These are phyloP conservation scores for Saxidomus purpurata DNA, from an alignment of 1,140 invertebrate species.

Conservation along the genomic window DNA sequence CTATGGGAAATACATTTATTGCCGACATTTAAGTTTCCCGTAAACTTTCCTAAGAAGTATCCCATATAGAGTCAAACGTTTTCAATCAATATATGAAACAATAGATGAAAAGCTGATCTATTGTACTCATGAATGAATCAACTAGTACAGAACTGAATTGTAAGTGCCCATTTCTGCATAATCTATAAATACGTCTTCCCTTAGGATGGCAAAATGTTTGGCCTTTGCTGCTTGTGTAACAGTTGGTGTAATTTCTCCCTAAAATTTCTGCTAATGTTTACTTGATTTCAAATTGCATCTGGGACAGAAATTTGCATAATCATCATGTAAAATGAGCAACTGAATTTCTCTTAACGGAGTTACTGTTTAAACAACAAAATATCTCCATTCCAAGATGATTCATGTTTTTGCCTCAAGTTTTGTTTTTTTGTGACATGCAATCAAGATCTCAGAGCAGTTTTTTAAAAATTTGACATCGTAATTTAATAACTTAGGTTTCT, in stretches of 20 bases:
- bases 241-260: background rate
- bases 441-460: too few relatives aligned
- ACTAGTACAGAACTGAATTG: background rate
- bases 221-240: background rate
- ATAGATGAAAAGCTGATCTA: background rate
- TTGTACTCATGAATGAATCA: background rate
- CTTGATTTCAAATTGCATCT: constrained; percentile 13
- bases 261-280: background rate
- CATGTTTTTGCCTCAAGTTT: too few relatives aligned
- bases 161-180: background rate
- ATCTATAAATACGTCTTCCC: background rate
- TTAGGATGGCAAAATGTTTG: background rate
- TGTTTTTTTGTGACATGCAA: too few relatives aligned
- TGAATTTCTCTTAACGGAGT: too few relatives aligned
- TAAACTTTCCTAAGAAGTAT: background rate
- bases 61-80: background rate
- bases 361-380: too few relatives aligned
- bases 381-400: too few relatives aligned
- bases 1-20: background rate
- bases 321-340: background rate
- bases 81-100: constrained; percentile 6
- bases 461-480: too few relatives aligned
- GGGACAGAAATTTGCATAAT: background rate
- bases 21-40: background rate
- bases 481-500: too few relatives aligned